phyloP scores from a whole-genome alignment of 2,113 vertebrate species.

The Otus sunia region DNA sequence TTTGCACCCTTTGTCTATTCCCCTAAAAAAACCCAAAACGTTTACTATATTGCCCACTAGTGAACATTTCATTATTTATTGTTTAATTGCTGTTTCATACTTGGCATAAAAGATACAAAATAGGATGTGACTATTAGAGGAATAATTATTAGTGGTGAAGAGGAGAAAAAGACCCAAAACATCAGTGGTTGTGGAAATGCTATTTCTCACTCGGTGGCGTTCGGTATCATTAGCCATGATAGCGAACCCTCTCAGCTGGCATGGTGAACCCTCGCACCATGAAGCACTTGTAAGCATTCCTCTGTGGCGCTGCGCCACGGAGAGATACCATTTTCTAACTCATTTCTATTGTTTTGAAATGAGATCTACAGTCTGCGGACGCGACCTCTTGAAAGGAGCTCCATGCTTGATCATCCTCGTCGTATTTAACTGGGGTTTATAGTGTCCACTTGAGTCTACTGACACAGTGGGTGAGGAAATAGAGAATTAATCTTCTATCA shows the following conservation, averaged over 20 bases:
- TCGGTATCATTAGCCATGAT: not conserved
- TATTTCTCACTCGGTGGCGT: not conserved
- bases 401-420: conserved; percentile 32
- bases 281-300: conserved; percentile 13
- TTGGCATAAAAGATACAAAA: not conserved
- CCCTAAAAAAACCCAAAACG: not conserved
- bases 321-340: not conserved
- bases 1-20: not conserved
- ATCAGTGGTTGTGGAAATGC: not conserved
- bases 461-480: conserved; percentile 50
- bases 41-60: not conserved
- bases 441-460: conserved; percentile 64
- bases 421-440: conserved; percentile 69
- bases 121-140: not conserved
- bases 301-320: not conserved
- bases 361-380: conserved; percentile 25
- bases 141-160: not conserved
- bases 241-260: not conserved
- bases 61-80: conserved; percentile 15
- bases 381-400: conserved; percentile 37
- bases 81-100: conserved; percentile 14
- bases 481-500: conserved; percentile 60
- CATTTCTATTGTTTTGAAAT: not conserved
- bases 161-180: not conserved
- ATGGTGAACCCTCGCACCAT: not conserved